Evolutionary conservation across 2,797 vertebrate genomes (phyloP), one percentile per base, ranked within the genome.

Genomic region (Bryconaethiops microstoma): DNA sequence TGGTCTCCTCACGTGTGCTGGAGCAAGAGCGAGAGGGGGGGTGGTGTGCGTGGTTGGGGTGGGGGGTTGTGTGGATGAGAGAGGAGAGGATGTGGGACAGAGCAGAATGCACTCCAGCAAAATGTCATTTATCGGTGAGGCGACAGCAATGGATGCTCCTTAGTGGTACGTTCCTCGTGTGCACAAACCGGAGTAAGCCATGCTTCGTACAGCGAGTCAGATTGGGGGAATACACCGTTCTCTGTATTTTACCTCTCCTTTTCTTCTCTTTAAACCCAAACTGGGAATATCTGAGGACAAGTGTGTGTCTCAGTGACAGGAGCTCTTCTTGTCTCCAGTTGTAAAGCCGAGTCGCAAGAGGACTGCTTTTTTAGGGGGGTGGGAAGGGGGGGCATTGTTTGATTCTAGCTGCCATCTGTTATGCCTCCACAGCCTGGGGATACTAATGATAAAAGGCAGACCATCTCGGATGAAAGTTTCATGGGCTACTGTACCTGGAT

Each of bases 331-430:
- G 85, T 82, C 81, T 86, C 65, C 74, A 65, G 81, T 87, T 86
- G 81, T 83, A 83, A 86, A 82, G 84, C 74, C 76, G 71, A 82
- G 76, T 80, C 83, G 83, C 86, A 55, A 83, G 86, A 86, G 84
- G 83, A 82, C 83, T 82, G 77, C 68, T 74, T 82, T 81, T 85
- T 77, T 72, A 72, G 60, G 79, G 74, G 48, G 48, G 48, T 52
- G 48, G 48, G 48, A 4, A 60, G 81, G 74, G 70, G 84, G 62
- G 80, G 75, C 64, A 60, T 83, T 82, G 78, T 83, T 83, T 86
- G 83, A 83, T 86, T 86, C 77, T 83, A 64, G 74, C 80, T 67
- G 82, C 82, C 86, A 85, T 88, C 83, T 88, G 85, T 60, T 83
- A 74, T 83, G 77, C 81, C 77, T 76, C 83, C 72, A 59, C 82